Base-by-base conservation (phyloP, 1,140 invertebrate species). In the Camponotus vicinus region DNA sequence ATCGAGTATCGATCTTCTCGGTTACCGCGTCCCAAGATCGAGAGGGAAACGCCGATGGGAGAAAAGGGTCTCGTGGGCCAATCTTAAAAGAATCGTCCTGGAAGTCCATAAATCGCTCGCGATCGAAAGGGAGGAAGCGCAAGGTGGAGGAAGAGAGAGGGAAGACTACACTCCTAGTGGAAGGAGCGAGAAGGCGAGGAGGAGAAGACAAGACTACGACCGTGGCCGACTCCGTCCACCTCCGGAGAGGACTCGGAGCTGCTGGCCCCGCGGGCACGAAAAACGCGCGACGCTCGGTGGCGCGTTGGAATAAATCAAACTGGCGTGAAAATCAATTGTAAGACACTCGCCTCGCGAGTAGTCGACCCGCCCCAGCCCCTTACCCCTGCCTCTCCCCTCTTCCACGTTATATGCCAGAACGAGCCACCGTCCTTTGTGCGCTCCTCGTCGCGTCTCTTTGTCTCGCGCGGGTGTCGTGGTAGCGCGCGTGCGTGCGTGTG, bases 251-350 rank as follows among this genome's bases (percentile, higher is more conserved):
- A 69, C 52, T 88, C 83, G 89, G 91, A 89, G 66, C 13, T 52
- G 49, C 15, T 85, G 76, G 84, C 73, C 79, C 57, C 87, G 88
- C 88, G 92, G 90, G 85, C 89, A 88, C 88, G 90, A 92, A 93
- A 93, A 93, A 93, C 88, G 82, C 87, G 89, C 70, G 88, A 75
- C 86, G 86, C 4, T 52, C 88, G 90, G 75, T 83, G 90, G 89
- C 91, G 87, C 89, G 90, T 59, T 86, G 83, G 90, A 92, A 93
- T 94, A 94, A 94, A 94, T 94, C 93, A 94, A 93, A 93, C 89
- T 88, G 90, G 91, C 91, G 93, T 91, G 92, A 94, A 94, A 94
- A 94, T 94, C 93, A 94, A 94, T 94, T 93, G 92, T 87, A 90
- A 93, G 91, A 92, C 92, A 93, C 91, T 89, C 90, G 90, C 87